Evolutionary conservation across 2,113 vertebrate species (phyloP), one percentile per base, ranked within the genome.

Genomic region (Pseudopodoces humilis): DNA sequence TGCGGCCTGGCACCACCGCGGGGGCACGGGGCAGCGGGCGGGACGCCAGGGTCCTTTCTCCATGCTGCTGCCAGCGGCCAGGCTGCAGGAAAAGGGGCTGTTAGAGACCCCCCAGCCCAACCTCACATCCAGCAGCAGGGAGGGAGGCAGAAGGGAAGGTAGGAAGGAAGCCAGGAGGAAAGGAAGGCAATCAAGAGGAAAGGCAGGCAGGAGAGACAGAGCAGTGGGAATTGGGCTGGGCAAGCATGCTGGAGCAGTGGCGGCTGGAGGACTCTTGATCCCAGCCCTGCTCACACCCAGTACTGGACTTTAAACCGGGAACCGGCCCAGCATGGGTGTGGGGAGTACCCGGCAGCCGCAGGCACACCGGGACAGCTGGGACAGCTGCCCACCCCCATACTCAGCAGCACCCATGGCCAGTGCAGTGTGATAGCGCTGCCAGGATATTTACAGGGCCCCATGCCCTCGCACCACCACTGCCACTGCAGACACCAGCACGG

Each of bases 291-390:
- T 67, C 88, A 75, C 68, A 8, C 63, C 64, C 80, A 56, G 46
- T 0, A 6, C 25, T 12, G 46, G 46, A 88, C 93, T 92, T 90
- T 94, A 91, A 47, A 68, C 93, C 0, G 0, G 22, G 59, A 58
- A 37, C 52, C 0, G 0, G 46, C 68, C 20, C 56, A n/a, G 50
- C 11, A 9, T 0, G 4, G 72, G 22, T 6, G n/a, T 39, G n/a
- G 60, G 65, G 53, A 49, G 30, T 6, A 19, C 10, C 20, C 18
- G 2, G 59, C 74, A 28, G 35, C 28, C 1, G 8, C 46, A 44
- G 39, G 72, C 55, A 78, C 15, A 39, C 23, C 2, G 0, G 58
- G 58, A 71, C 58, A 28, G 64, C 56, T 35, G 13, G 71, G 71
- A 60, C 78, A 77, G 72, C 52, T 35, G 14, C 53, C 69, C 39